Base-by-base conservation (phyloP, 2,888 invertebrate genomes). In the Nemotelus nigrinus region DNA sequence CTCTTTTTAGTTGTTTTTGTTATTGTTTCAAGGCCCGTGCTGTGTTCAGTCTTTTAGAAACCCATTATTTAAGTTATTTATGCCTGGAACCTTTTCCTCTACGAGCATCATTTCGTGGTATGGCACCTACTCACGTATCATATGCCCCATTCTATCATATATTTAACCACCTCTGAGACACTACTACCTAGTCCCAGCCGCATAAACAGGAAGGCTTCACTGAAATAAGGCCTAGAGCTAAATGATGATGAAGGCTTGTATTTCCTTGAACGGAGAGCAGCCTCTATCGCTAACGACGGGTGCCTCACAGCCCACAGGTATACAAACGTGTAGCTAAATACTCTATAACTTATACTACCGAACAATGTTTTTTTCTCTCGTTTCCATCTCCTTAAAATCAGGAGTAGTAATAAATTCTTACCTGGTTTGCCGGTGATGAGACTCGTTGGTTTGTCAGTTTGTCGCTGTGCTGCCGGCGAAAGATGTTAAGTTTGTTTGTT, bases 61-160 rank as follows among this genome's bases (percentile, higher is more conserved):
- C 55, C 70, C 70, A 70, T 70, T 70, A 70, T 55, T 50, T 70
- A 55, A n/a, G 55, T 55, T 70, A 70, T 70, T 70, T 70, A 70
- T 70, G 47, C 41, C 47, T 7, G n/a, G 70, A 70, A 70, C 70
- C 70, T 55, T 70, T 70, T 70, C 41, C 53, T 41, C 53, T 70
- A 25, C 41, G 70, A 70, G 39, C 70, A 47, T 70, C 43, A 55
- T 70, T 70, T 55, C 8, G 55, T 63, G 63, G 57, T 63, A 63
- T n/a, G 8, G 25, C 58, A 58, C 57, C 57, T 25, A 57, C n/a
- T 25, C 10, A 25, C 25, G 3, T 25, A 57, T 10, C 48, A 70
- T 70, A 55, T 70, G 70, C 43, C 65, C 65, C 65, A 65, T 65
- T 65, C 65, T 47, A 65, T 65, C 65, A 47, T 65, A 65, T 44